phyloP scores from a whole-genome alignment of 2,888 invertebrate genomes.

The Rotaria magnacalcarata region DNA sequence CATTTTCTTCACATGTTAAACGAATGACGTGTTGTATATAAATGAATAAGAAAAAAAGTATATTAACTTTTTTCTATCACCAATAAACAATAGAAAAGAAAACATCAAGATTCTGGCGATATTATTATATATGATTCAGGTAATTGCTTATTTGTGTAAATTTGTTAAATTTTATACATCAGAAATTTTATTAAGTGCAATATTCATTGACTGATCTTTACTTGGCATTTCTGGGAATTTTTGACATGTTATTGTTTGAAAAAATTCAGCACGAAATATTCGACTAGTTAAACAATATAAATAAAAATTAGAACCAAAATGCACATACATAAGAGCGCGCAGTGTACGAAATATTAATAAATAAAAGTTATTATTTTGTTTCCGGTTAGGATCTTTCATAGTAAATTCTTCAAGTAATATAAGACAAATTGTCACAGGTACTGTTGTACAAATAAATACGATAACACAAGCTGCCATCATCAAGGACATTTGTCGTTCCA shows the following conservation, averaged over 20 bases:
- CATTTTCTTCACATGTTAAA: not conserved
- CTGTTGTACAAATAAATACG: not conserved
- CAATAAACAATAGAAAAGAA: not conserved
- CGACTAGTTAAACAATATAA: conserved; percentile 29
- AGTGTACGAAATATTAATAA: not conserved
- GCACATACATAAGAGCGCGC: not conserved
- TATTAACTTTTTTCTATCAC: no score
- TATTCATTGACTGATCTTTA: not conserved
- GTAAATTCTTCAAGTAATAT: not conserved
- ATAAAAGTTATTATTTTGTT: not conserved
- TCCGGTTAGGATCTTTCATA: not conserved
- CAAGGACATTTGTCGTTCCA: conserved; percentile 12
- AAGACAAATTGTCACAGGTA: not conserved
- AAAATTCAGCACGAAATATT: conserved; percentile 28
- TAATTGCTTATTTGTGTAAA: not conserved
- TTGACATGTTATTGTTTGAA: not conserved
- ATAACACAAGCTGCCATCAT: conserved; percentile 12
- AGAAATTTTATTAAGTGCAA: not conserved
- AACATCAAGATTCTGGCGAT: not conserved
- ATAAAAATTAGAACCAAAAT: conserved; percentile 11
- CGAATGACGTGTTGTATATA: not conserved
- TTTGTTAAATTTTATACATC: not conserved
- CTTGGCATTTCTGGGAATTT: not conserved
- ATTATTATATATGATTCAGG: not conserved
- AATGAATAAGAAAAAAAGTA: not conserved